phyloP scores from a whole-genome alignment of 2,113 vertebrate species.

The Anguilla japonica region DNA sequence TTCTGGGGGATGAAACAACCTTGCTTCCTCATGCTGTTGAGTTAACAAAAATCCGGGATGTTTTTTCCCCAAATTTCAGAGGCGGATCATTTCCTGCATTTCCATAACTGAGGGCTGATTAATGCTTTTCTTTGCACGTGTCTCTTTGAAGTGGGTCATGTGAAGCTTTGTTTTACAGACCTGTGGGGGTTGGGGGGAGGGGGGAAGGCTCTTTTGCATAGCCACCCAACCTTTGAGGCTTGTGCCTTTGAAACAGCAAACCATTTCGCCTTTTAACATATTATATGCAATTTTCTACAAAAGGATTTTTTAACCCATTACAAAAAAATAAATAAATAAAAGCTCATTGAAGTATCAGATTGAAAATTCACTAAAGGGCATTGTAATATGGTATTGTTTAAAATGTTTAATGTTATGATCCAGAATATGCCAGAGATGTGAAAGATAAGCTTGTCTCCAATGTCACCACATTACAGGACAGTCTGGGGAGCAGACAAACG shows the following conservation, averaged over 20 bases:
- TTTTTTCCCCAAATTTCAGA: background rate
- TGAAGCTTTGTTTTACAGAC: background rate
- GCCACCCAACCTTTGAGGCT: background rate
- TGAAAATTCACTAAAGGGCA: too few relatives aligned
- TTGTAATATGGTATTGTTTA: too few relatives aligned
- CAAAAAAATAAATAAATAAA: too few relatives aligned
- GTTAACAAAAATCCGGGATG: background rate
- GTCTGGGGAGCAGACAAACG: too few relatives aligned
- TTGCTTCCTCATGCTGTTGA: background rate
- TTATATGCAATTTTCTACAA: too few relatives aligned
- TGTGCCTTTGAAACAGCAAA: background rate
- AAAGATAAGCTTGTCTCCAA: too few relatives aligned
- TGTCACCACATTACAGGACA: too few relatives aligned
- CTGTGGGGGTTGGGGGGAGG: background rate
- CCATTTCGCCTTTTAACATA: background rate
- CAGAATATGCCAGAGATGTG: too few relatives aligned
- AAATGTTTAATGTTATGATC: too few relatives aligned
- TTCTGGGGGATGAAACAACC: background rate
- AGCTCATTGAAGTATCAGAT: too few relatives aligned
- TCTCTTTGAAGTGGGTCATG: background rate
- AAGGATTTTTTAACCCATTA: too few relatives aligned
- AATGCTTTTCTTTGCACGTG: conserved; percentile 8
- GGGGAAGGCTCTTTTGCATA: background rate
- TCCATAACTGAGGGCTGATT: conserved; percentile 11
- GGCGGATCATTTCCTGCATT: background rate